These are phyloP conservation scores for Melieria picta DNA, from an alignment of 2,888 invertebrate genomes.

Conservation along the genomic window DNA sequence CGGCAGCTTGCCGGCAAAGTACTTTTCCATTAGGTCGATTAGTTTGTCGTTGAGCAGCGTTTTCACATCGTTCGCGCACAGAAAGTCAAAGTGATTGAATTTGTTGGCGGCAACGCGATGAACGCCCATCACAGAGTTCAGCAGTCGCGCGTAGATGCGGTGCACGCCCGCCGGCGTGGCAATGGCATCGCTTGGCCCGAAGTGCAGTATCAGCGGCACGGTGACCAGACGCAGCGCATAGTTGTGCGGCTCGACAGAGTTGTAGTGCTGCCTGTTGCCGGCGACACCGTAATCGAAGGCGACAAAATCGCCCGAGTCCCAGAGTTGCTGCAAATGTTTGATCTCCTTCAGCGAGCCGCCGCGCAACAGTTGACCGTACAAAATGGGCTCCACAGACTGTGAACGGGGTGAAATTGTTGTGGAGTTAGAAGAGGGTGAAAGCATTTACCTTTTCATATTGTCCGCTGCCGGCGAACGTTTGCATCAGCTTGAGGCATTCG, in stretches of 20 bases:
- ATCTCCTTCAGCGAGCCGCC: conserved; percentile 56
- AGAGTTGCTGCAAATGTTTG: conserved; percentile 56
- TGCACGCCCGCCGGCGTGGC: conserved; percentile 58
- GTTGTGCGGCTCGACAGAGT: conserved; percentile 48
- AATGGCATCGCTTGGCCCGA: conserved; percentile 56
- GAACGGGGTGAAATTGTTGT: neutral
- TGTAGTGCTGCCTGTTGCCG: conserved; percentile 52
- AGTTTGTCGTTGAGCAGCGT: conserved; percentile 55
- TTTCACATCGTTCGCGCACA: conserved; percentile 50
- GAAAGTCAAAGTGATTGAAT: conserved; percentile 60
- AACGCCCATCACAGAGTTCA: conserved; percentile 49
- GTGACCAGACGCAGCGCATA: conserved; percentile 52
- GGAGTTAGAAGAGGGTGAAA: neutral
- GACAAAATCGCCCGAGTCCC: conserved; percentile 60
- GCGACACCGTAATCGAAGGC: conserved; percentile 55
- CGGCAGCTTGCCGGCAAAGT: conserved; percentile 51
- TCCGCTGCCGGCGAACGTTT: conserved; percentile 36
- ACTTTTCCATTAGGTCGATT: conserved; percentile 51
- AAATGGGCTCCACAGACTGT: conserved; percentile 53
- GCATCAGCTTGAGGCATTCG: conserved; percentile 32
- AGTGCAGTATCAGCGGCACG: conserved; percentile 55
- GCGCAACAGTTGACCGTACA: conserved; percentile 54
- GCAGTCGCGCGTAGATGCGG: conserved; percentile 52
- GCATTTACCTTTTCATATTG: conserved; percentile 23
- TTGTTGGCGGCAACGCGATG: conserved; percentile 49